Evolutionary conservation across 2,797 vertebrate genomes (phyloP).

Genomic region (Molossus molossus): DNA sequence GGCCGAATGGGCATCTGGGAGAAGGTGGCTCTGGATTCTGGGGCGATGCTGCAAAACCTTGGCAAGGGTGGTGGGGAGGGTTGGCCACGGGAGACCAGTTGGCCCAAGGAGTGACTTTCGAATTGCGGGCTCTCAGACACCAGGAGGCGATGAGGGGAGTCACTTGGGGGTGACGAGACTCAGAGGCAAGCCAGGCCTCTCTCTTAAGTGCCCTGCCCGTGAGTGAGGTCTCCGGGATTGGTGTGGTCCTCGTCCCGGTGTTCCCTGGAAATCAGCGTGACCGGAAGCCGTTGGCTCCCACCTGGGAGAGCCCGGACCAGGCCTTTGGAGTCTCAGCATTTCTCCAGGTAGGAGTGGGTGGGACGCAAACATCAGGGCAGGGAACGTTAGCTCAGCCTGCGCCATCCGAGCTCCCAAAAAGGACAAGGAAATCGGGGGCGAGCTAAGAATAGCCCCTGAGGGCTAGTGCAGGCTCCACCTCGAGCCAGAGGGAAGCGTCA

Average conservation of each 20-base stretch:
- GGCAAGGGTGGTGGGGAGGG: neutral
- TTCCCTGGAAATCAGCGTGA: neutral
- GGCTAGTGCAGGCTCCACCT: neutral
- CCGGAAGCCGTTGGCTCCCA: neutral
- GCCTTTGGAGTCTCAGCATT: slow-evolving; percentile 9
- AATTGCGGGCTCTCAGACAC: neutral
- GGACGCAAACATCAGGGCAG: neutral
- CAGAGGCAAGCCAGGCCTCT: neutral
- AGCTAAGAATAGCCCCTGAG: slow-evolving; percentile 55
- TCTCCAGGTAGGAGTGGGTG: slow-evolving; percentile 11
- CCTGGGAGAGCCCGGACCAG: neutral
- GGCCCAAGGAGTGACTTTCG: slow-evolving; percentile 50
- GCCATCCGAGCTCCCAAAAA: slow-evolving; percentile 55
- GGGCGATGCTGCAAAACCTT: neutral
- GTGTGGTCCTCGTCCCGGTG: neutral
- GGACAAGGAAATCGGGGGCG: neutral
- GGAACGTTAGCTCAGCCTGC: neutral
- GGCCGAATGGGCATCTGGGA: neutral
- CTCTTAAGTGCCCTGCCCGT: accelerated
- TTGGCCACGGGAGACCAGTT: neutral
- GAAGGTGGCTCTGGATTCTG: neutral
- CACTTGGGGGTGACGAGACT: neutral
- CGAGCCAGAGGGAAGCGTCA: neutral
- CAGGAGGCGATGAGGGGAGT: neutral
- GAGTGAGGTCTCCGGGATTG: accelerated